Evolutionary conservation across 2,888 invertebrate genomes (phyloP).

Genomic region (Ctena decussata): DNA sequence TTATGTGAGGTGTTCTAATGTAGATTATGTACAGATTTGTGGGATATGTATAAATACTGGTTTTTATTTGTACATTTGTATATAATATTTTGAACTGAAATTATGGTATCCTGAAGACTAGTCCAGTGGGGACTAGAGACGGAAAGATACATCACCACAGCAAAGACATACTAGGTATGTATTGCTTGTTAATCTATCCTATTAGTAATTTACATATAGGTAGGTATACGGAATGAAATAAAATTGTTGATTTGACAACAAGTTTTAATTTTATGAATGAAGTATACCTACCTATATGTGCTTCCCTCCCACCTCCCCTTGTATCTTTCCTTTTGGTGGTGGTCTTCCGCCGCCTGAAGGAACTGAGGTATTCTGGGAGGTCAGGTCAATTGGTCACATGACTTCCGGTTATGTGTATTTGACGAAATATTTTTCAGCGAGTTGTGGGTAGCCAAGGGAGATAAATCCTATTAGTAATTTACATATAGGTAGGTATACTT

Average conservation of each 20-base stretch:
- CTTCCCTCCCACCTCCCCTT: conserved; percentile 15
- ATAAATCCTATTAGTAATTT: not conserved
- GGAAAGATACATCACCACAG: not conserved
- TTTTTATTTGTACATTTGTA: not conserved
- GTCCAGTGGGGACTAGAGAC: not conserved
- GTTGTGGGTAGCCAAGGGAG: not conserved
- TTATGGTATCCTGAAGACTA: not conserved
- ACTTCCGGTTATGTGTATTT: not conserved
- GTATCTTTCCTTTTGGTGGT: not conserved
- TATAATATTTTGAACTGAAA: not conserved
- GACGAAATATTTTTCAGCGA: not conserved
- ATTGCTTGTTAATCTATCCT: conserved; percentile 25
- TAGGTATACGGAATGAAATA: conserved; percentile 23
- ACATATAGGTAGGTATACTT: not conserved
- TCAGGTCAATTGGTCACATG: not conserved
- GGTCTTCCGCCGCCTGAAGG: not conserved
- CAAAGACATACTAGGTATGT: too few relatives aligned
- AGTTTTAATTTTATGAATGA: conserved; percentile 40
- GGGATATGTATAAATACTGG: too few relatives aligned
- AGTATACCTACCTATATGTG: conserved; percentile 33
- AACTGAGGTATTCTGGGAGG: not conserved
- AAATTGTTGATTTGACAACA: conserved; percentile 22
- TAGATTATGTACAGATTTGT: too few relatives aligned
- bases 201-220: conserved; percentile 3
- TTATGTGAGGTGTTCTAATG: too few relatives aligned